Base-by-base conservation (phyloP, 2,888 invertebrate genomes). In the Sisyra terminalis region DNA sequence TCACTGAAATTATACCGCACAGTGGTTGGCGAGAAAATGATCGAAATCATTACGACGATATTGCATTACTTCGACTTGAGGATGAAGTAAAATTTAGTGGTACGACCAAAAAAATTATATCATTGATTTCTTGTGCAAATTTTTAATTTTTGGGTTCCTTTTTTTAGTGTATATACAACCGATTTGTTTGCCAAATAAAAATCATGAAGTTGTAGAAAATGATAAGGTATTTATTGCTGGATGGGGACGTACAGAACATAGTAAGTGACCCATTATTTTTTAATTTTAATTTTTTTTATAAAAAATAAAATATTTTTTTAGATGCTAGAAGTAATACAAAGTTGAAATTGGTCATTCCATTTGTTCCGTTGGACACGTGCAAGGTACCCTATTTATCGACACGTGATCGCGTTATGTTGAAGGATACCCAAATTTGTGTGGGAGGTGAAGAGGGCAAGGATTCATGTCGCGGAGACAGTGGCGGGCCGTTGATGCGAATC, bases 51-150 rank as follows among this genome's bases (percentile, higher is more conserved):
- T 18, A 29, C 15, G 30, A 31, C 53, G 86, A 86, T 53, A 79
- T 86, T 34, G 85, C 81, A 0, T 58, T 86, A 9, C 52, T 86
- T 30, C 67, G 84, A 43, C 60, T 86, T 10, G 51, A 62, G 0
- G 55, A 56, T 1, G 59, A 68, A 18, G 73, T 75, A 1, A 47
- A 52, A 3, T 73, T 66, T 51, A 71, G 70, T 41, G 67, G 73
- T 73, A 56, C 16, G 41, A n/a, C n/a, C n/a, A n/a, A n/a, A n/a
- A 34, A 9, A 15, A n/a, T 39, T 34, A n/a, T 34, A 34, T 34
- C 7, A 11, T 8, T n/a, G 11, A 34, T 8, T 34, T n/a, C 8
- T 34, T 4, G 8, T 34, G 8, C 8, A 34, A 8, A 11, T 4
- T 14, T 15, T 11, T 7, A n/a, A 34, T 8, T 34, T 34, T 7